Evolutionary conservation across 2,797 vertebrate species (phyloP), one percentile per base, ranked within the genome.

Genomic region (Gouania willdenowi): DNA sequence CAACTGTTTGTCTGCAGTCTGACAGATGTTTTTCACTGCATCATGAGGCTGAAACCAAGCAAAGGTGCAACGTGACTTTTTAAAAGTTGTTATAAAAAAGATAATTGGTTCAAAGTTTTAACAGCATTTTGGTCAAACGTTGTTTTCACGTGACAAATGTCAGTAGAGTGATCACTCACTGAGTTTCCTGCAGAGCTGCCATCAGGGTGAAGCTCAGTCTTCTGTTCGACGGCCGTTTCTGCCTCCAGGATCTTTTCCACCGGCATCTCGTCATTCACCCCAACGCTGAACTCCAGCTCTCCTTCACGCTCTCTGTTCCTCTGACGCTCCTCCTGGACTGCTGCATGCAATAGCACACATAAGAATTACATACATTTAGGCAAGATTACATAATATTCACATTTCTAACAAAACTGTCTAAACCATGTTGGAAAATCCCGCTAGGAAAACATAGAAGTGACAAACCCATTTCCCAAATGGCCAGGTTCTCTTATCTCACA

Each of bases 1-100:
- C 31, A 99, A 92, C 87, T 99, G 97, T 43, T 98, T 99, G 85
- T 99, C 96, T 3, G 97, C 97, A 1, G 97, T 96, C 65, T 98
- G 97, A 79, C 96, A 99, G 65, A 99, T 98, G 90, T 98, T 98
- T 56, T 92, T 97, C 45, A 98, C 96, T 0, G 96, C 94, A 83
- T 99, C 97, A 1, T 94, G 94, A 53, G 93, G 92, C 97, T 99
- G 71, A 32, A 69, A 73, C 6, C 16, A 37, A 46, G 49, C 2
- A 55, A 39, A 0, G 58, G 1, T 47, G 18, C 33, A 26, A 11
- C 1, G 24, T 5, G 2, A 36, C 16, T 26, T 17, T 9, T 22
- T 20, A 8, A 3, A n/a, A n/a, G n/a, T n/a, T n/a, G n/a, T n/a
- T n/a, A n/a, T n/a, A n/a, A n/a, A n/a, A n/a, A n/a, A n/a, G n/a